Percentiles rank a stretch among this genome's conserved stretches.
These are phyloP conservation scores for Bedellia somnulentella DNA, from an alignment of 2,888 invertebrate species.

Conservation along the genomic window DNA sequence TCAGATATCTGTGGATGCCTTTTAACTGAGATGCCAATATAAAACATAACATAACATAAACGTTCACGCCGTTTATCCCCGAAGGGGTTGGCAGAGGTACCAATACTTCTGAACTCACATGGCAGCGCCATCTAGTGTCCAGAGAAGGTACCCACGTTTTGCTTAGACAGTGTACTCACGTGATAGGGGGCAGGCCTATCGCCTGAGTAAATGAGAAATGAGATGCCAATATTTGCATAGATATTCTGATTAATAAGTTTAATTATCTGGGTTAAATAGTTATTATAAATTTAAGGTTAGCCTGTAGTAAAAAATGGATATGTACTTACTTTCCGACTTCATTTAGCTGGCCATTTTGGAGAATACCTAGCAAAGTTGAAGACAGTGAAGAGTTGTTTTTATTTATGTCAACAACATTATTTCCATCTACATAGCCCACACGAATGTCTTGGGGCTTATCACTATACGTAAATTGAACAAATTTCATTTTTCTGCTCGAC, in stretches of 20 bases:
- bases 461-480: conserved; percentile 68
- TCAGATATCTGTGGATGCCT: neutral
- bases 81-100: too few species aligned
- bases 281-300: conserved; percentile 5
- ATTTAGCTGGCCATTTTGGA: conserved; percentile 28
- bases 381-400: conserved; percentile 50
- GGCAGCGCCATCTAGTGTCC: too few species aligned
- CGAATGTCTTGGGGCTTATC: conserved; percentile 60
- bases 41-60: too few species aligned
- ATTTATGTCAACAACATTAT: conserved; percentile 69
- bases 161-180: too few species aligned
- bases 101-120: too few species aligned
- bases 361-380: conserved; percentile 39
- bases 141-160: too few species aligned
- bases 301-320: neutral
- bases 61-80: too few species aligned
- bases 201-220: too few species aligned
- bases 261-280: neutral
- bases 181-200: too few species aligned
- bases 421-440: conserved; percentile 68
- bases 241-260: neutral
- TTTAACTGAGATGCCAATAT: neutral
- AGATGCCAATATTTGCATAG: neutral
- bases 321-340: conserved; percentile 31
- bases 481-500: conserved; percentile 59